Conservation (phyloP, 2,113 vertebrate genomes). For the Rhipidura dahli region DNA sequence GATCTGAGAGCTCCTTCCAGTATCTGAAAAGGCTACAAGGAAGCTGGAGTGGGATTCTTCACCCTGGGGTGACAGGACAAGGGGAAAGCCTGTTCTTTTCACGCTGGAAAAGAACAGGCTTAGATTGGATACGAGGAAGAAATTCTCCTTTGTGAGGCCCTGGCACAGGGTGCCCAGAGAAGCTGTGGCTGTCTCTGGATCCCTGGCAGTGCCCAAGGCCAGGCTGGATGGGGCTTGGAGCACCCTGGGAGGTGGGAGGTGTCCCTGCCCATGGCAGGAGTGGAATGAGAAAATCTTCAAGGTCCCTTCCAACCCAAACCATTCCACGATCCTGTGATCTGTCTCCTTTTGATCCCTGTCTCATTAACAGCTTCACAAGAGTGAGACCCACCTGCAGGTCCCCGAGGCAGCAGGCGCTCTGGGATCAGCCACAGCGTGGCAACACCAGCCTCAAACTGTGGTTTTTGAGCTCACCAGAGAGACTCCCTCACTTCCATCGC, state of each 20-base stretch:
- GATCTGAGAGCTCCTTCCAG: background rate
- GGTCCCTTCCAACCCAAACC: background rate
- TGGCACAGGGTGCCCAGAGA: background rate
- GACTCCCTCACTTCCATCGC: background rate
- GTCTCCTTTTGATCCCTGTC: background rate
- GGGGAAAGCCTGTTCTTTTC: too few relatives aligned
- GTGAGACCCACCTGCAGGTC: background rate
- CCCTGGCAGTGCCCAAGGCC: background rate
- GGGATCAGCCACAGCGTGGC: background rate
- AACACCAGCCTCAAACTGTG: background rate
- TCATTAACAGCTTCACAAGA: background rate
- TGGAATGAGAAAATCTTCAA: rapidly evolving
- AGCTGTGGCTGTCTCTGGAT: background rate
- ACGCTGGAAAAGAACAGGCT: background rate
- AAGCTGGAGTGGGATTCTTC: background rate
- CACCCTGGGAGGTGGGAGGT: rapidly evolving
- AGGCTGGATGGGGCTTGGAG: rapidly evolving
- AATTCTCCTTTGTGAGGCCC: background rate
- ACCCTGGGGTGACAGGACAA: background rate
- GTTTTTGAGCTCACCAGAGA: background rate
- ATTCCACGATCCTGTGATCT: background rate
- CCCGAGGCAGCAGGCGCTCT: background rate
- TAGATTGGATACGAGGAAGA: background rate
- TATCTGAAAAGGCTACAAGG: rapidly evolving
- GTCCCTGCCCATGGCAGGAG: background rate